Base-by-base conservation (phyloP, 2,888 invertebrate species). In the Sicus ferrugineus region DNA sequence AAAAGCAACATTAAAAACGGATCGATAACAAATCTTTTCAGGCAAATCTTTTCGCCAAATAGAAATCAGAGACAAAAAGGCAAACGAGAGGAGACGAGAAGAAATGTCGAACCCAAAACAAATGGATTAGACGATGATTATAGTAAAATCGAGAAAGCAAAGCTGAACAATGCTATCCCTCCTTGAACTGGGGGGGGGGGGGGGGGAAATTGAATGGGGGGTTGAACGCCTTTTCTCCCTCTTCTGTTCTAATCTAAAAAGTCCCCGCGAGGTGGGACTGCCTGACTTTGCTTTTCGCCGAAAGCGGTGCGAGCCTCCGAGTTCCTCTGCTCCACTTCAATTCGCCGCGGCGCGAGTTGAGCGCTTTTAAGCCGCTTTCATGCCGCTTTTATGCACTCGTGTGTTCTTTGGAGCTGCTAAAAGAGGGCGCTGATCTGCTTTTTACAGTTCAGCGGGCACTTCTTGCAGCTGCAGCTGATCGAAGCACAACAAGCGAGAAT, bases 401-500 rank as follows among this genome's bases (percentile, higher is more conserved):
- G 14, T 26, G 38, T 7, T n/a, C 11, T 42, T 62, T 46, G 7
- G 19, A 30, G 52, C 21, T 52, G 19, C 26, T 23, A 14, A 16
- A 50, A 50, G 64, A 30, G 31, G 64, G 64, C 34, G 56, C 42
- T n/a, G n/a, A n/a, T n/a, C n/a, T 26, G 50, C 28, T 34, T 70
- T 73, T 77, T 77, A 78, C 64, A 73, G 67, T 67, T 76, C 76
- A 66, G 73, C 72, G 50, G 73, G 73, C 54, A 78, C 70, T 70
- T 77, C 76, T 69, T 76, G 73, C 70, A 80, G 72, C 68, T 80
- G 77, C 70, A 80, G 72, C 68, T 80, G 77, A 73, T 78, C 79
- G 72, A 77, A 78, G 75, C 80, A 81, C 34, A 81, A 69, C 56
- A 80, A 69, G 73, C 76, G 77, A 74, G 78, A 80, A 70, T 79